Base-by-base conservation (phyloP, 1,140 invertebrate genomes). In the Drosophila athabasca region DNA sequence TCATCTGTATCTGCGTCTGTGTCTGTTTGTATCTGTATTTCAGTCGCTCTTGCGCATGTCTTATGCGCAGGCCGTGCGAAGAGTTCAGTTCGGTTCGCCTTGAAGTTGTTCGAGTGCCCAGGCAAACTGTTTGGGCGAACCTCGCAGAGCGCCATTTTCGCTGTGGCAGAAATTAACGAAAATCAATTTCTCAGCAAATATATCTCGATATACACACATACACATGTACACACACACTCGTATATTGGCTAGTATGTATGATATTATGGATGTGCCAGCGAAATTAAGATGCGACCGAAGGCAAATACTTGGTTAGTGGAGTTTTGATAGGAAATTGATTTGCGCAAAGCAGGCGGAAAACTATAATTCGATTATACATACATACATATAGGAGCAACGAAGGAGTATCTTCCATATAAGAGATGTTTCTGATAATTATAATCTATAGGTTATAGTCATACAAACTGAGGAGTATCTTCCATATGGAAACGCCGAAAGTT, bases 21-120 rank as follows among this genome's bases (percentile, higher is more conserved):
- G 35, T 60, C 45, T 46, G 57, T 53, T 45, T 73, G 49, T 82
- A 69, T 74, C 51, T 88, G 79, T 88, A 76, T 76, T 60, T 77
- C 58, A 69, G 82, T 87, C 83, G 68, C 83, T 88, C 83, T 88
- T 88, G 83, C 83, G 83, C 83, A 88, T 88, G 83, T 83, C 83
- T 88, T 88, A 41, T 62, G 68, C 83, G 79, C 71, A 46, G 83
- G 79, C 57, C 64, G 76, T 17, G 52, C 54, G 55, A 64, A 64
- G 11, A 76, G 50, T 83, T 39, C 11, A 39, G 35, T 13, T 5
- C 11, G 4, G 11, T 39, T 76, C 26, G n/a, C 29, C 5, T 46
- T 7, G 31, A 41, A 11, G 19, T 15, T 3, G n/a, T 3, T 7
- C 35, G 29, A 65, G 5, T 53, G 19, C 2, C 0, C 0, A 0